Evolutionary conservation across 2,888 invertebrate species (phyloP).

Genomic region (Drosophila diplacantha): DNA sequence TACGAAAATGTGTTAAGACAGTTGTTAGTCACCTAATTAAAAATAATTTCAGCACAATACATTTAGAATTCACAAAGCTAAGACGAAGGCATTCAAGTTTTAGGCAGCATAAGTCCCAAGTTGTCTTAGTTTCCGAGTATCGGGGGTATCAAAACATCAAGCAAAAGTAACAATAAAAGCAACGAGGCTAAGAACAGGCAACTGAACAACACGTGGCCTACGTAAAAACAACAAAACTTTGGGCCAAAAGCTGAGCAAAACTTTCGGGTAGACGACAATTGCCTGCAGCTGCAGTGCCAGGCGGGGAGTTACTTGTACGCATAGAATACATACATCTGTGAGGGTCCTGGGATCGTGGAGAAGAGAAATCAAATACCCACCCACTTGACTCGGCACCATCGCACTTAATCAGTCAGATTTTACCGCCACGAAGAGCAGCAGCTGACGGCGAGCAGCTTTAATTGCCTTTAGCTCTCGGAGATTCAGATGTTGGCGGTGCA

Average conservation of each 20-base stretch:
- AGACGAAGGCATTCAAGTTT: conserved; percentile 1
- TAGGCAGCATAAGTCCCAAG: not conserved
- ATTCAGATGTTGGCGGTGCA: conserved; percentile 20
- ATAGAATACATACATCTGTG: not conserved
- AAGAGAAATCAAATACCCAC: conserved; percentile 11
- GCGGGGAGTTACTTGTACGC: not conserved
- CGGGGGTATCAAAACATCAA: conserved; percentile 14
- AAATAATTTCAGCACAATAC: not conserved
- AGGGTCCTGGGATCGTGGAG: conserved; percentile 1
- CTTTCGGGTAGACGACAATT: conserved; percentile 43
- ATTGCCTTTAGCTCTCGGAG: conserved; percentile 58
- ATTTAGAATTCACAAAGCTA: not conserved
- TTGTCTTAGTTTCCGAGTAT: conserved; percentile 8
- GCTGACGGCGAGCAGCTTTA: conserved; percentile 61
- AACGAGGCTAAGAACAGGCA: conserved; percentile 46
- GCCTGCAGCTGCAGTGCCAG: conserved; percentile 59
- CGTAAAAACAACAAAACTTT: conserved; percentile 47
- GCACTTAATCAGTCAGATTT: conserved; percentile 69
- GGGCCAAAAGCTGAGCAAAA: conserved; percentile 25
- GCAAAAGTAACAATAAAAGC: conserved; percentile 46
- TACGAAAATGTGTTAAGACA: not conserved
- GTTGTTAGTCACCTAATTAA: not conserved
- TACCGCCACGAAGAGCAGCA: conserved; percentile 45
- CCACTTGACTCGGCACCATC: conserved; percentile 36
- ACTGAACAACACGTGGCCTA: conserved; percentile 48